These are phyloP conservation scores for Macquaria ambigua DNA, from an alignment of 2,113 vertebrate species.

Conservation along the genomic window DNA sequence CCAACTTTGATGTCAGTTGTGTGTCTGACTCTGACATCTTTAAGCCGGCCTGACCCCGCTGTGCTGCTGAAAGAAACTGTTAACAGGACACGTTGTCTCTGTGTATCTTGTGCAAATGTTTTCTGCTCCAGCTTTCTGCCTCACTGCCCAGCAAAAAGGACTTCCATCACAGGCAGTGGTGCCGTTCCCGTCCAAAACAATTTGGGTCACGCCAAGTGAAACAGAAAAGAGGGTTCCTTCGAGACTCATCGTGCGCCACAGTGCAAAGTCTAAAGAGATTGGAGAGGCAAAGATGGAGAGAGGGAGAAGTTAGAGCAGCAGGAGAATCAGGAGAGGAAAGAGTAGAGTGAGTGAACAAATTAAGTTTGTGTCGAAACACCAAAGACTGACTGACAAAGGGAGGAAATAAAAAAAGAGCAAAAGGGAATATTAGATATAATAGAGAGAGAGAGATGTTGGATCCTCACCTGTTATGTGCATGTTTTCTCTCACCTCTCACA, in stretches of 20 bases:
- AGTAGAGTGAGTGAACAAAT: constrained; percentile 23
- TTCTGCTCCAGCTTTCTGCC: constrained; percentile 52
- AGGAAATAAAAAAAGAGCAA: neutral
- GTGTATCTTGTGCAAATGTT: constrained; percentile 49
- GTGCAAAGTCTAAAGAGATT: constrained; percentile 38
- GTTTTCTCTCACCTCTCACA: too few species aligned
- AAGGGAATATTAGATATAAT: too few species aligned
- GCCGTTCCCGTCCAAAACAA: constrained; percentile 57
- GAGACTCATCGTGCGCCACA: constrained; percentile 26
- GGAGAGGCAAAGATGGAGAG: constrained; percentile 1
- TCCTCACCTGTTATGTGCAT: too few species aligned
- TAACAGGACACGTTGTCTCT: constrained; percentile 60
- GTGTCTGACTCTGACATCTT: constrained; percentile 52
- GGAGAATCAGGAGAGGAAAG: constrained; percentile 4
- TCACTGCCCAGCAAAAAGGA: constrained; percentile 55
- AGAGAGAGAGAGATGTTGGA: too few species aligned
- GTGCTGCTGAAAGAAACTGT: constrained; percentile 44
- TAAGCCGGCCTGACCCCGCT: constrained; percentile 38
- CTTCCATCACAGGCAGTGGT: constrained; percentile 47
- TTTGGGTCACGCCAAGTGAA: constrained; percentile 55
- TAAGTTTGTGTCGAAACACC: constrained; percentile 29
- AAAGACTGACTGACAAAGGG: constrained; percentile 11
- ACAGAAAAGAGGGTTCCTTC: constrained; percentile 33
- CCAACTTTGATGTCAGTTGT: constrained; percentile 55
- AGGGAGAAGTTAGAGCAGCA: neutral